phyloP scores from a whole-genome alignment of 2,797 vertebrate genomes.

The Otus scops region DNA sequence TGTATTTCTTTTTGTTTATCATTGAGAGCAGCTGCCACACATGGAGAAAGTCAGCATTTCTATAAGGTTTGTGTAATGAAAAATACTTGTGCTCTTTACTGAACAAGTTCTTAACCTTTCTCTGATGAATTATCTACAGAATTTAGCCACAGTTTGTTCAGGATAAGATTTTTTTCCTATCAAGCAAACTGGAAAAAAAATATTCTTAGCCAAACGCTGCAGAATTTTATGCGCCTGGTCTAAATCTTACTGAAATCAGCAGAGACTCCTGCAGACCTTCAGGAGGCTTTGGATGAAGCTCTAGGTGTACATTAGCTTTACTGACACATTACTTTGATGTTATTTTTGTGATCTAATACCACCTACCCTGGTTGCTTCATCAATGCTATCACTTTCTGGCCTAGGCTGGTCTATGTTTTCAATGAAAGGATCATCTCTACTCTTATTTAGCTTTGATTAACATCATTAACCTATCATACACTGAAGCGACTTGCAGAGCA shows the following conservation, averaged over 20 bases:
- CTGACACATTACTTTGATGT: not conserved
- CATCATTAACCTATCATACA: slow-evolving; percentile 32
- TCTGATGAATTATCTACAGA: not conserved
- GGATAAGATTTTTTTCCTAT: not conserved
- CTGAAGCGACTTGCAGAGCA: not conserved
- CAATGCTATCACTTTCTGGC: not conserved
- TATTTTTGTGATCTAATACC: not conserved
- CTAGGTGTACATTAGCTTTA: not conserved
- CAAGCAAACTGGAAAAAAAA: not conserved
- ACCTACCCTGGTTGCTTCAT: not conserved
- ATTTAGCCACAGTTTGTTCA: not conserved
- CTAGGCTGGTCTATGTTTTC: not conserved
- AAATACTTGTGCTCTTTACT: not conserved
- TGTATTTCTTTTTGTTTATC: not conserved
- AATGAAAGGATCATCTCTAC: not conserved
- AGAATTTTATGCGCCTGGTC: not conserved
- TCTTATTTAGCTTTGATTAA: slow-evolving; percentile 39
- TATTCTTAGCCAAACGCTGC: not conserved
- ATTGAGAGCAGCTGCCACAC: not conserved
- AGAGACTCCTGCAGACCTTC: not conserved
- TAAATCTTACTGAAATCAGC: not conserved
- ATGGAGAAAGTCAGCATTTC: not conserved
- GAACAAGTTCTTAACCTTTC: not conserved
- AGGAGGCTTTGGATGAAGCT: not conserved
- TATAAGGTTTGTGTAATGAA: not conserved